Base-by-base conservation (phyloP, 23 tunicate genomes). In the Aplidium turbinatum region DNA sequence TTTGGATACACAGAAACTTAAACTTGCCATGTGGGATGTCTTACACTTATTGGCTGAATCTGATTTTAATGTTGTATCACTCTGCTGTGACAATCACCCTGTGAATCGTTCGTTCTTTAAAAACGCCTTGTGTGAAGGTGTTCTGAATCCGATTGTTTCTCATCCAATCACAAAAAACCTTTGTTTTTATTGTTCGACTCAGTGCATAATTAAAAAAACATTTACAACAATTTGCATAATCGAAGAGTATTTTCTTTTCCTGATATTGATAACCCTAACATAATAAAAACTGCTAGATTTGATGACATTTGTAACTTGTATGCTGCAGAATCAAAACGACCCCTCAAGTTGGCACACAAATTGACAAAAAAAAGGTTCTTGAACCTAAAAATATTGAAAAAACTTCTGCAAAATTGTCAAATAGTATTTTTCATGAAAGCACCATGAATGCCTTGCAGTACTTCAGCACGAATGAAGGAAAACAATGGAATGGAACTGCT, bases 141-240 rank as follows among this genome's bases (percentile, higher is more conserved):
- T 53, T 53, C 60, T 53, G n/a, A 53, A 27, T 53, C 22, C 60
- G 4, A 53, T 53, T 24, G 60, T 53, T 19, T 53, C n/a, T 53
- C n/a, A 60, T 60, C 35, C 36, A 24, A 60, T 60, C 35, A 60
- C 67, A 29, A 28, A 60, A 60, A 29, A n/a, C 67, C 36, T 9
- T 60, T 60, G n/a, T 60, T 60, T 60, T 60, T 60, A 60, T 29
- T 60, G 6, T 60, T 60, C 31, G 67, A 60, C 67, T 60, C 35
- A 6, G 67, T 60, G 67, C 67, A 60, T 29, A 60, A 27, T 60
- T 6, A 29, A 29, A 60, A 60, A 60, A 60, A 60, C 36, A 31
- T 60, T 4, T 60, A 29, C 60, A 53, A 53, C 36, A 60, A 60
- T 60, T 60, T 60, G 18, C 31, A 23, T 60, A 60, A 60, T 11